Evolutionary conservation across 2,888 invertebrate species (phyloP).

Genomic region (Chrysotoxum bicinctum): DNA sequence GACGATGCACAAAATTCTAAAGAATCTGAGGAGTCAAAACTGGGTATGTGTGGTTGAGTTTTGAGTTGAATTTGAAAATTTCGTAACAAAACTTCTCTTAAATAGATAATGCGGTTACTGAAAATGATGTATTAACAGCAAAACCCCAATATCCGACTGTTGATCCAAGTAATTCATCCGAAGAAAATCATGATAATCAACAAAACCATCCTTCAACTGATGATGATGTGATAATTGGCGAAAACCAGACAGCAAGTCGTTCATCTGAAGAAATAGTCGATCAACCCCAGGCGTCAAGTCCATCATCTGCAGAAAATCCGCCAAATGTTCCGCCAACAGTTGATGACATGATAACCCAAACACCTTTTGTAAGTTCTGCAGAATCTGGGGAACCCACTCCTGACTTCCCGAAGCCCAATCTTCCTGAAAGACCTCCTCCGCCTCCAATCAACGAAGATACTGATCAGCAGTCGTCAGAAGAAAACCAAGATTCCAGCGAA

Average conservation of each 20-base stretch:
- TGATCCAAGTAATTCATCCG: neutral
- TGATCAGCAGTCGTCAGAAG: neutral
- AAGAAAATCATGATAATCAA: neutral
- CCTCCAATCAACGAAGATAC: neutral
- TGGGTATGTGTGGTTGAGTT: neutral
- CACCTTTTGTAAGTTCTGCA: neutral
- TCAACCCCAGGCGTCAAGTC: too few relatives aligned
- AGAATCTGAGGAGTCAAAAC: neutral
- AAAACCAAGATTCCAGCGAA: neutral
- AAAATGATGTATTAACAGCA: neutral
- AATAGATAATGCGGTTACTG: neutral
- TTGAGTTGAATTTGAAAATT: neutral
- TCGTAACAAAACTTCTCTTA: neutral
- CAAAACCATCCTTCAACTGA: neutral
- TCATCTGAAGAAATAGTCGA: too few relatives aligned
- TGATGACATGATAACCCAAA: neutral
- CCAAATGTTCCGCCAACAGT: too few relatives aligned
- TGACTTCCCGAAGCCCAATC: neutral
- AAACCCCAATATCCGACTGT: neutral
- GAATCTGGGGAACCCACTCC: neutral
- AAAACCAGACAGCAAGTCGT: too few relatives aligned
- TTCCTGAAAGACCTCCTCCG: neutral
- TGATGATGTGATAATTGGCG: neutral
- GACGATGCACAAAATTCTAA: neutral
- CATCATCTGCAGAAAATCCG: too few relatives aligned